Percentiles rank a stretch among this genome's conserved stretches.
Conservation (phyloP, 1,140 invertebrate genomes). For the Penaeus chinensis region DNA sequence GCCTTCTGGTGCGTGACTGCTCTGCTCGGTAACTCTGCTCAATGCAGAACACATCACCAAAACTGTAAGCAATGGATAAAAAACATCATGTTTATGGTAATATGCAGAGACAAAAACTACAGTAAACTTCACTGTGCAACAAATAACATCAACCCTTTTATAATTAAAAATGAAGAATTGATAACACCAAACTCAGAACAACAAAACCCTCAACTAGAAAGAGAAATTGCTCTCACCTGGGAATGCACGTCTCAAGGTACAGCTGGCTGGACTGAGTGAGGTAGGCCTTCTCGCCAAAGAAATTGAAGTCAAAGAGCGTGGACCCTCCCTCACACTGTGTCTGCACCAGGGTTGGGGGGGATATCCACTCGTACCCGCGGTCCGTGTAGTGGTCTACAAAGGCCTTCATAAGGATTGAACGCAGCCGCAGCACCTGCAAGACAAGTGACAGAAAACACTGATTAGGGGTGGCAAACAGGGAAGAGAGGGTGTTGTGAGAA, state of each 20-base stretch:
- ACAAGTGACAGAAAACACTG: too few species aligned
- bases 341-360: constrained; percentile 95
- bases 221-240: constrained; percentile 71
- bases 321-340: constrained; percentile 89
- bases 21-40: constrained; percentile 98
- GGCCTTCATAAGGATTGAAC: constrained; percentile 88
- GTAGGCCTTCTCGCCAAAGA: constrained; percentile 85
- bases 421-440: constrained; percentile 86
- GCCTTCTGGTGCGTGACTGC: constrained; percentile 93
- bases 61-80: constrained; percentile 59
- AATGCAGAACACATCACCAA: constrained; percentile 98
- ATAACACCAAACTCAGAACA: neutral
- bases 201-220: neutral
- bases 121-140: too few species aligned
- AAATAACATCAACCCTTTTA: too few species aligned
- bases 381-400: constrained; percentile 92
- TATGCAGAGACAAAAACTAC: neutral
- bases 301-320: constrained; percentile 81
- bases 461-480: too few species aligned
- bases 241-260: constrained; percentile 97
- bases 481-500: too few species aligned
- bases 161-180: too few species aligned
- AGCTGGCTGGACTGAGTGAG: constrained; percentile 98
- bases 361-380: constrained; percentile 91
- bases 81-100: neutral